Evolutionary conservation across 2,113 vertebrate genomes (phyloP).

Genomic region (Psephotus haematonotus): DNA sequence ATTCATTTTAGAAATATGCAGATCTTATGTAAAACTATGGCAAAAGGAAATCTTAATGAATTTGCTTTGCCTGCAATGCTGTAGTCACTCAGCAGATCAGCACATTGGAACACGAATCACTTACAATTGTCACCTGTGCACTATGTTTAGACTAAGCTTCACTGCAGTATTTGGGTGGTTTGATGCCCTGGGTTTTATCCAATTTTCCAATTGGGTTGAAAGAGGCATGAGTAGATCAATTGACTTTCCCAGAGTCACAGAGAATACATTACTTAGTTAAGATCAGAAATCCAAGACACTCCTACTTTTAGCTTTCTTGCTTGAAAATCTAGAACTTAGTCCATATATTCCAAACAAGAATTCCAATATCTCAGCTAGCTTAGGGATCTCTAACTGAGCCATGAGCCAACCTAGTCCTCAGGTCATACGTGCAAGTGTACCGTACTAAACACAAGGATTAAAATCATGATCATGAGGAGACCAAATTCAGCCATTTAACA

Average conservation of each 20-base stretch:
- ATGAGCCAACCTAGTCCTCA: background rate
- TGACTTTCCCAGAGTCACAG: background rate
- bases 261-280: background rate
- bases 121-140: background rate
- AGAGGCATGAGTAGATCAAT: background rate
- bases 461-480: background rate
- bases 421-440: rapidly evolving
- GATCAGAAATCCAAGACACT: background rate
- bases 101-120: background rate
- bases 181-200: background rate
- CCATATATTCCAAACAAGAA: background rate
- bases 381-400: background rate
- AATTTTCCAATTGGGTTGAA: background rate
- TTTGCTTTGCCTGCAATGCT: background rate
- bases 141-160: background rate
- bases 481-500: background rate
- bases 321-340: background rate
- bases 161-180: background rate
- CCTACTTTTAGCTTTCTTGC: background rate
- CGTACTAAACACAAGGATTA: background rate
- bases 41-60: background rate
- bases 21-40: background rate
- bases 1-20: background rate
- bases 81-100: background rate
- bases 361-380: background rate